Conservation (phyloP, 92 coral and sea anemone species). For the Bergia sp. region DNA sequence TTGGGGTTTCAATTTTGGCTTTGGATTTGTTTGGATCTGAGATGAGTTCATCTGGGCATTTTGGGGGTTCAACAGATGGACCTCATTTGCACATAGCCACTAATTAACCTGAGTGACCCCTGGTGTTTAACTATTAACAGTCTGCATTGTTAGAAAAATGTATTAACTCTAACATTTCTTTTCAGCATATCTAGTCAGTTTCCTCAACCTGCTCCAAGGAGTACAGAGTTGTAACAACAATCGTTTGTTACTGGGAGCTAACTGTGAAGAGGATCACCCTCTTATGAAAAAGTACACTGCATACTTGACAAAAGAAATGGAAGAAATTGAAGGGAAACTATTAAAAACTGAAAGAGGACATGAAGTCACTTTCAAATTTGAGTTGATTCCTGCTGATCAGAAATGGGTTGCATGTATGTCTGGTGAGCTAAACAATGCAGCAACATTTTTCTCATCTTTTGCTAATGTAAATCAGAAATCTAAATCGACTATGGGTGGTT, state of each 20-base stretch:
- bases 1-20: too few species aligned
- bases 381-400: conserved; percentile 35
- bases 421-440: conserved; percentile 55
- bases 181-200: conserved; percentile 50
- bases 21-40: too few species aligned
- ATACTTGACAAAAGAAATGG: conserved; percentile 41
- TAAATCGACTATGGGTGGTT: conserved; percentile 38
- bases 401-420: conserved; percentile 38
- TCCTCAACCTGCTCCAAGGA: conserved; percentile 42
- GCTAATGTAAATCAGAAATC: conserved; percentile 29
- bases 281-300: conserved; percentile 32
- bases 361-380: background rate
- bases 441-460: conserved; percentile 54
- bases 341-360: background rate
- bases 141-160: too few species aligned
- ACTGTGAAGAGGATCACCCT: conserved; percentile 44
- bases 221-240: conserved; percentile 46
- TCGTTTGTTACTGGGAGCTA: conserved; percentile 24
- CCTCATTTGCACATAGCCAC: too few species aligned
- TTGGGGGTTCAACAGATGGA: too few species aligned
- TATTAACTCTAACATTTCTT: too few species aligned
- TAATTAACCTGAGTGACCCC: too few species aligned
- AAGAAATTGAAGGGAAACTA: conserved; percentile 20
- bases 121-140: too few species aligned
- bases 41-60: too few species aligned